A percentile compares a stretch with the other conserved stretches of the same genome.
phyloP scores from a whole-genome alignment of 1,140 invertebrate genomes.

The Cataglyphis hispanica region DNA sequence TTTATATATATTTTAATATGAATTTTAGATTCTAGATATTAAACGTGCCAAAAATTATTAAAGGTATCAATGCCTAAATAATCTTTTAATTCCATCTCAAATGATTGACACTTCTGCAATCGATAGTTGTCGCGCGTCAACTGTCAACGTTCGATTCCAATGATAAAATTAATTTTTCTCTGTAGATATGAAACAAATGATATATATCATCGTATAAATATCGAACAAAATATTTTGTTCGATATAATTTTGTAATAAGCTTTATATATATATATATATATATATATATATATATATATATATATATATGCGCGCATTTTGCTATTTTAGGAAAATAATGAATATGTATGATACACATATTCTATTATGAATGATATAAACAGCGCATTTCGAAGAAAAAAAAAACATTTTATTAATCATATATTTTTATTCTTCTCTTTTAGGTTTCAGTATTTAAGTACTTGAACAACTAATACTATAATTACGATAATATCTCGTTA shows the following conservation, averaged over 20 bases:
- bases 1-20: slow-evolving; percentile 30
- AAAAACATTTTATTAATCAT: slow-evolving; percentile 5
- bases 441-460: background rate
- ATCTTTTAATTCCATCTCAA: slow-evolving; percentile 23
- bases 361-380: slow-evolving; percentile 39
- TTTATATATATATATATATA: slow-evolving; percentile 15
- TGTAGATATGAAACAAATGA: background rate
- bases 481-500: slow-evolving; percentile 17
- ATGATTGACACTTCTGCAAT: background rate
- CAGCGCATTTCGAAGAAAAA: no score
- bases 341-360: slow-evolving; percentile 24
- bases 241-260: slow-evolving; percentile 31
- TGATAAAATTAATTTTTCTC: background rate
- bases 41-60: slow-evolving; percentile 50
- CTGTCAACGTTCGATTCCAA: background rate
- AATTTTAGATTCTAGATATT: slow-evolving; percentile 38
- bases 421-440: background rate
- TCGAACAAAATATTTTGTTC: slow-evolving; percentile 4
- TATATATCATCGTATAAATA: slow-evolving; percentile 7
- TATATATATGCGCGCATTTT: slow-evolving; percentile 10
- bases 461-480: background rate
- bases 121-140: background rate
- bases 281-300: no score
- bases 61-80: slow-evolving; percentile 12
- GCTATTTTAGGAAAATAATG: background rate